These are phyloP conservation scores for Trachymyrmex cornetzi DNA, from an alignment of 1,140 invertebrate genomes.

Conservation along the genomic window DNA sequence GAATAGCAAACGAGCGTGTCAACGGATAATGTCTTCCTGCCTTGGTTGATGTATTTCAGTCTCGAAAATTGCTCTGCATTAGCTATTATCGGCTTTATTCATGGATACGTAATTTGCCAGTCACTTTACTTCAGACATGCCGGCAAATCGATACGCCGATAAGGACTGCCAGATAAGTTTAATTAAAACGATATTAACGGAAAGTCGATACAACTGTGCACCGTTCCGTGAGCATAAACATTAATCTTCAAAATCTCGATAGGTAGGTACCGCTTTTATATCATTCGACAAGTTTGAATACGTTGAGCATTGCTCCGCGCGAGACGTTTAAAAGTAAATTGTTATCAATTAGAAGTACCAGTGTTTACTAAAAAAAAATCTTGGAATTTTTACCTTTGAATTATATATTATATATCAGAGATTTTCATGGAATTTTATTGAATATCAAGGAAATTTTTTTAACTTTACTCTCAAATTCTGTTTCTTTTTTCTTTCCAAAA, in stretches of 20 bases:
- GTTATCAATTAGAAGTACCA: not conserved
- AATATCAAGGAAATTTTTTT: no score
- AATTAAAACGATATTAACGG: constrained; percentile 49
- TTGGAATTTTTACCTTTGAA: no score
- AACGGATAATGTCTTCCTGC: constrained; percentile 79
- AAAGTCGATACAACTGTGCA: constrained; percentile 24
- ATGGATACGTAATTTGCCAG: constrained; percentile 48
- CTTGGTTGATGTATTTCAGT: constrained; percentile 57
- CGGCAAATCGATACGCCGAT: constrained; percentile 47
- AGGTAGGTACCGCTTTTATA: not conserved
- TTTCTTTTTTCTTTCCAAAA: no score
- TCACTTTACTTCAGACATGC: constrained; percentile 38
- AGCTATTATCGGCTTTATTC: constrained; percentile 49
- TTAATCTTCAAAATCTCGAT: constrained; percentile 38
- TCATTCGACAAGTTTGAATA: not conserved
- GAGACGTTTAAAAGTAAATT: constrained; percentile 9
- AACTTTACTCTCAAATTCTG: no score
- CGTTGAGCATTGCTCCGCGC: not conserved
- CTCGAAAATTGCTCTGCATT: constrained; percentile 53
- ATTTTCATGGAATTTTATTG: no score
- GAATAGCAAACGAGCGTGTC: constrained; percentile 80
- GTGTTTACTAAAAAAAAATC: no score
- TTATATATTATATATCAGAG: no score
- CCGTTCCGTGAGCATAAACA: not conserved
- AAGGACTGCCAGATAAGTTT: constrained; percentile 48